These are phyloP conservation scores for Gortyna flavago DNA, from an alignment of 2,888 invertebrate species.

Conservation along the genomic window DNA sequence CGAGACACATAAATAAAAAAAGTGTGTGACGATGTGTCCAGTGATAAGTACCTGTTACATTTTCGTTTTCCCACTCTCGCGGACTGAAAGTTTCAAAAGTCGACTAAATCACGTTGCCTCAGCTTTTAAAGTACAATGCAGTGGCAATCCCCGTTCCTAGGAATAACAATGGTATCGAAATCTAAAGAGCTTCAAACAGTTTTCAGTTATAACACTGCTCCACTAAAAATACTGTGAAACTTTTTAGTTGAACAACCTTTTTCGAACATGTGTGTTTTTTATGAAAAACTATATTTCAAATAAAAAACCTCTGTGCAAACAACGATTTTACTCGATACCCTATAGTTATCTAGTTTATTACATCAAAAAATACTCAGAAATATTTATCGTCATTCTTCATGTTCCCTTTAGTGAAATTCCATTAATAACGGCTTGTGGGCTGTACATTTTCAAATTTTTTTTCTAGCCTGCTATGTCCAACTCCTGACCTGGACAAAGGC, in stretches of 20 bases:
- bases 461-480: too few relatives aligned
- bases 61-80: neutral
- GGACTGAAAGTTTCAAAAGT: conserved; percentile 6
- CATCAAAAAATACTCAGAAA: too few relatives aligned
- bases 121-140: conserved; percentile 13
- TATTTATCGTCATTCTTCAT: neutral
- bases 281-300: too few relatives aligned
- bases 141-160: too few relatives aligned
- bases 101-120: conserved; percentile 1
- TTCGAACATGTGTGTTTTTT: too few relatives aligned
- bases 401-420: neutral
- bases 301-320: too few relatives aligned
- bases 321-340: too few relatives aligned
- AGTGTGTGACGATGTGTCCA: neutral
- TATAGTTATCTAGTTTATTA: too few relatives aligned
- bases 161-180: conserved; percentile 11
- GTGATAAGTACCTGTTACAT: neutral
- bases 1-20: too few relatives aligned
- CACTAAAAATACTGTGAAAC: conserved; percentile 12
- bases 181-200: neutral
- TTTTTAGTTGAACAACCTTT: too few relatives aligned
- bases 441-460: neutral
- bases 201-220: conserved; percentile 3
- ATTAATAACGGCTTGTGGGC: neutral
- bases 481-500: too few relatives aligned